These are phyloP conservation scores for Rhopilema esculentum DNA, from an alignment of 30 jellyfish, hydroid and myxozoan species.

Conservation along the genomic window DNA sequence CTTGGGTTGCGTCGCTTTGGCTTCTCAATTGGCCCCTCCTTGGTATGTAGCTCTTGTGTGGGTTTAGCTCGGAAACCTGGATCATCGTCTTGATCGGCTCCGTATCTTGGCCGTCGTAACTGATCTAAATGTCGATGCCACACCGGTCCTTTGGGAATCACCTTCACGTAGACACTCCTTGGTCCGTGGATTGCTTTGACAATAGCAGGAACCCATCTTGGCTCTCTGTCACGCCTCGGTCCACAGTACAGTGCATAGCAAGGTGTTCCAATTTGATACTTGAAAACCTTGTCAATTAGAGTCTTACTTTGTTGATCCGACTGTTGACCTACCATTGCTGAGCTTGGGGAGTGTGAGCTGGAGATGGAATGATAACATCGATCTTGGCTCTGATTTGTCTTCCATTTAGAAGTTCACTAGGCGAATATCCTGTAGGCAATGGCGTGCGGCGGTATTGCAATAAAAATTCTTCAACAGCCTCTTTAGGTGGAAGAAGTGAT, in stretches of 20 bases:
- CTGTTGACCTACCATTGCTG: not conserved
- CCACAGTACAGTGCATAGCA: slow-evolving; percentile 55
- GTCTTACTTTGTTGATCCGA: slow-evolving; percentile 1
- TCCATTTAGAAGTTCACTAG: slow-evolving; percentile 38
- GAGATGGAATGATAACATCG: slow-evolving; percentile 19
- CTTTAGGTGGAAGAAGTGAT: slow-evolving; percentile 29
- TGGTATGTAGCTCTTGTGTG: not conserved
- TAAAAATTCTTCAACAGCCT: slow-evolving; percentile 27
- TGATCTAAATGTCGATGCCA: slow-evolving; percentile 55
- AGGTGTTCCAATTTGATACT: slow-evolving; percentile 21
- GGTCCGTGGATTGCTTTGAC: slow-evolving; percentile 12
- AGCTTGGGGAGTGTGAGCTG: slow-evolving; percentile 16
- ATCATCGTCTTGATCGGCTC: slow-evolving; percentile 14
- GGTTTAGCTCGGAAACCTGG: slow-evolving; percentile 1
- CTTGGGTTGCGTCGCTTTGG: not conserved
- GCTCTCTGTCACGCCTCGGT: slow-evolving; percentile 35
- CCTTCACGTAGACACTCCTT: slow-evolving; percentile 1
- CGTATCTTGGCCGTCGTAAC: slow-evolving; percentile 56
- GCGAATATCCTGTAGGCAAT: slow-evolving; percentile 20
- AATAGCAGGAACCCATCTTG: slow-evolving; percentile 56
- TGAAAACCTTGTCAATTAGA: not conserved
- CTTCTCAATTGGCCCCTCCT: not conserved
- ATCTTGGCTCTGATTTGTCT: slow-evolving; percentile 44
- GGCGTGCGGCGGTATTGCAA: slow-evolving; percentile 35
- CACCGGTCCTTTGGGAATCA: slow-evolving; percentile 11